These are phyloP conservation scores for Anguilla rostrata DNA, from an alignment of 2,113 vertebrate species.

Conservation along the genomic window DNA sequence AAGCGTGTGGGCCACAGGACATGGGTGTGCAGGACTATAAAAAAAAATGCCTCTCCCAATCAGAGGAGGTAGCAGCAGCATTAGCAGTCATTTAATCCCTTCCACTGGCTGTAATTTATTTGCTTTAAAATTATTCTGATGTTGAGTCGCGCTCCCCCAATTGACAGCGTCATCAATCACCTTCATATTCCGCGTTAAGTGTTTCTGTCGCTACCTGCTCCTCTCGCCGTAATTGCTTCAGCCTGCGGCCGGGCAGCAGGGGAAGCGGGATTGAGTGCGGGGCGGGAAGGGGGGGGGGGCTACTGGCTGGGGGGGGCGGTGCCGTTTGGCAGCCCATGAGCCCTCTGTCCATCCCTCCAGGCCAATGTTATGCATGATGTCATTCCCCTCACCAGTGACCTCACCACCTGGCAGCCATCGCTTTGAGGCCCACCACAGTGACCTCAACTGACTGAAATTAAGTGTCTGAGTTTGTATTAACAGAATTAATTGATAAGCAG, in stretches of 20 bases:
- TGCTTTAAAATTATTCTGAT: slow-evolving; percentile 73
- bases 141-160: slow-evolving; percentile 67
- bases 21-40: slow-evolving; percentile 17
- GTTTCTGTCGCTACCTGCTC: slow-evolving; percentile 35
- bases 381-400: slow-evolving; percentile 6
- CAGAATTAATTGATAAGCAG: not conserved
- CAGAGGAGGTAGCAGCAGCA: slow-evolving; percentile 61
- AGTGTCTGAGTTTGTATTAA: not conserved
- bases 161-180: slow-evolving; percentile 75
- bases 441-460: not conserved
- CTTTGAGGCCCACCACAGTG: not conserved
- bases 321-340: not conserved
- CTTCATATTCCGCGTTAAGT: slow-evolving; percentile 66
- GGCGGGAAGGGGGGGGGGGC: not conserved
- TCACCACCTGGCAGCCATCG: slow-evolving; percentile 1
- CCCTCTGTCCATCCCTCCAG: not conserved
- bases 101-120: slow-evolving; percentile 75
- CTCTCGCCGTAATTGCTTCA: slow-evolving; percentile 58
- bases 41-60: slow-evolving; percentile 54
- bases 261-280: slow-evolving; percentile 24
- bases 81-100: slow-evolving; percentile 71
- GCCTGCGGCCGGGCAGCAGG: slow-evolving; percentile 43
- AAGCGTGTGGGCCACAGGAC: not conserved
- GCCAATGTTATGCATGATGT: slow-evolving; percentile 12
- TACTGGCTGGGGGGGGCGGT: too few relatives aligned